Evolutionary conservation across 2,888 invertebrate species (phyloP), one percentile per base, ranked within the genome.

Genomic region (Pogonocherus hispidulus): DNA sequence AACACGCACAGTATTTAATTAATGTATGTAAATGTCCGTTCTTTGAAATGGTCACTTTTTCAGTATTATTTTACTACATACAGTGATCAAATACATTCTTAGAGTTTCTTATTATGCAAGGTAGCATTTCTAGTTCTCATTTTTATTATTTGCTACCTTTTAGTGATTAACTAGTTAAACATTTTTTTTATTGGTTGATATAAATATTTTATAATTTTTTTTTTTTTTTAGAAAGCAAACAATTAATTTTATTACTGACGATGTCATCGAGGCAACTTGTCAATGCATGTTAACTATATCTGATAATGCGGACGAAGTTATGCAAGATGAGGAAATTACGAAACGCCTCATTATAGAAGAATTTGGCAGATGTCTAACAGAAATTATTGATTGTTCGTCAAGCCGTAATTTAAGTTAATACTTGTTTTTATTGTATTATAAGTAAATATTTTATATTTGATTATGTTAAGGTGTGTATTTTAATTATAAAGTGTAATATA

Each of bases 281-380:
- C 94, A 96, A 82, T 98, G 99, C 85, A 89, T 99, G 83, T 87
- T 99, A 81, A 97, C 98, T n/a, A 94, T 97, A 80, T 95, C 96
- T 3, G 94, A 93, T 78, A 94, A 94, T 82, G 91, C 92, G 51
- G 93, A 93, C 78, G 87, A 89, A 54, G 87, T 88, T 57, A 89
- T 89, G 84, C 89, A 90, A 27, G 90, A 91, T 51, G 91, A 91
- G 46, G 90, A 87, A 82, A 87, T 86, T 84, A 86, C 93, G 78
- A 91, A 93, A 81, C 87, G 90, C 52, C 88, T 92, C 81, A 92
- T 99, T 75, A 90, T 99, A 73, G 94, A 97, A 83, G 99, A 99
- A 87, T 96, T 98, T 86, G 96, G 98, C 46, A 91, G 96, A 74
- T 98, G 98, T 85, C 89, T 99, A 67, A 93, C 93, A 80, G 95